Evolutionary conservation across 2,888 invertebrate genomes (phyloP), one percentile per base, ranked within the genome.

Genomic region (Amphipyra tragopoginis): DNA sequence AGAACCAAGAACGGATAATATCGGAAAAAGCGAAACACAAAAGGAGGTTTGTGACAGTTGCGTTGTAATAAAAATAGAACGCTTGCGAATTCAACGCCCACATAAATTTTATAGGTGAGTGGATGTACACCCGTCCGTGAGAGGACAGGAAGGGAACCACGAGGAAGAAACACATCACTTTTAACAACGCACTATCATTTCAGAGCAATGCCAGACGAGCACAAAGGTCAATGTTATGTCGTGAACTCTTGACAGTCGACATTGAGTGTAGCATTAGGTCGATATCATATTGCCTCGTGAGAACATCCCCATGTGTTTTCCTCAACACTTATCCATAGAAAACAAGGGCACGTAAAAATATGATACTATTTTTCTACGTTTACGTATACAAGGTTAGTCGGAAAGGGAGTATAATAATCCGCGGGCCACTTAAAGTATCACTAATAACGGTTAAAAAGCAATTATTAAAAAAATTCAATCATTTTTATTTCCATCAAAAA

Each of bases 201-300:
- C 15, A 49, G 15, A 8, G 8, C 74, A 50, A 68, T 45, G 44
- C 43, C 49, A 55, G 36, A 49, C 11, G 15, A 40, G 11, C 8
- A 15, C 33, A 56, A 50, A 60, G 66, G 59, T 71, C 66, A 78
- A 64, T 64, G 65, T 15, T 63, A 65, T 61, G 43, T 62, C 38
- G 13, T 66, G 68, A 67, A 73, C 74, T 49, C 47, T 47, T 71
- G 54, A 62, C 43, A 54, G 29, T 40, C 38, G 43, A 43, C 58
- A 49, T 34, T 21, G 39, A 38, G 26, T 21, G 21, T 2, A 21
- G 52, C 47, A 54, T 47, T 47, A 57, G 9, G 33, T 44, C 53
- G 21, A 59, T 55, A 47, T 14, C n/a, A 38, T 56, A 29, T 21
- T 56, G 15, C 13, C 7, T 36, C 56, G 14, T 54, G 72, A 26